Evolutionary conservation across 1,140 invertebrate genomes (phyloP), one percentile per base, ranked within the genome.

Genomic region (silkworm (Bombyx mori)): DNA sequence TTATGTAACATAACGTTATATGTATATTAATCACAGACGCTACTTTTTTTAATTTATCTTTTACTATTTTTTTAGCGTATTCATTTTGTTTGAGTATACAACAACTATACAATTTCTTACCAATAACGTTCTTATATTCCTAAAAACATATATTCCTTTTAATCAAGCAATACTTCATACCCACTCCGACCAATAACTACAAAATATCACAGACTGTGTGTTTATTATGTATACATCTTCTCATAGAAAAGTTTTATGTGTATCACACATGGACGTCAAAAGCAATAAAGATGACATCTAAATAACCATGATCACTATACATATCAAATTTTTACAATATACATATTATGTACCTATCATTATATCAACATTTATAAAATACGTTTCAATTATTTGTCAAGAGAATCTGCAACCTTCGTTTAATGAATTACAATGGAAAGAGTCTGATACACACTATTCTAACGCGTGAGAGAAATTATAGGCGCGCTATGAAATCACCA

Each of bases 191-290:
- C 84, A 86, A 86, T 86, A 83, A 86, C 79, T 85, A 87, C 82
- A 85, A 87, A 85, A 87, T 87, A 87, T 87, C 84, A 87, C 84
- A 87, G 84, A 85, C 82, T 76, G 82, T 83, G 77, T 87, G 75
- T 87, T 86, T 83, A 85, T 85, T 85, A 85, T 87, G 84, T 85
- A 87, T 87, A 87, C 82, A 84, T 87, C 71, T 81, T 86, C 79
- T 85, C 79, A 79, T 85, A 85, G 78, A 84, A 84, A 82, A 85
- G 74, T 84, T 81, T 60, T 56, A 78, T 82, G 81, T 85, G 82
- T 87, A 84, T 84, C 70, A 85, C 84, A 87, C 79, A 81, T 86
- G 84, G 82, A 87, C 84, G 84, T 81, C 72, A 79, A 84, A 75
- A 81, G 71, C 83, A 79, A 83, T 76, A 83, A 67, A 78, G 77